phyloP scores from a whole-genome alignment of 2,113 vertebrate genomes.

The Heliornis fulica region DNA sequence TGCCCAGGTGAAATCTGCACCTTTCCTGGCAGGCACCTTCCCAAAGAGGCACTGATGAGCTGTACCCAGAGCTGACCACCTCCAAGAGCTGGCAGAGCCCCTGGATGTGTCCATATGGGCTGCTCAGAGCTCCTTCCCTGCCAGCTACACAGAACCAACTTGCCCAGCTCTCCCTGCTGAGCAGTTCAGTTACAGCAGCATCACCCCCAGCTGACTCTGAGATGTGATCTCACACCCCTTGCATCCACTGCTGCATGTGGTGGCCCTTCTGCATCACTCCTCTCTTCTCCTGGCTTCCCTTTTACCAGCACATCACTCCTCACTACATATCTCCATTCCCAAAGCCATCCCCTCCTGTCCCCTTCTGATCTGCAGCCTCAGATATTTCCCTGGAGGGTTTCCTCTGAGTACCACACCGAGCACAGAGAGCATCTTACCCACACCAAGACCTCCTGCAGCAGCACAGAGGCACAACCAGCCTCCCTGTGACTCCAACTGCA shows the following conservation, averaged over 20 bases:
- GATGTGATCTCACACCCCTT: not conserved
- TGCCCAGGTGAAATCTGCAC: not conserved
- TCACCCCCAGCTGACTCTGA: rapidly evolving
- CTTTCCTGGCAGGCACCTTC: not conserved
- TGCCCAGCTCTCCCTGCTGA: not conserved
- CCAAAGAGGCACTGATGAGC: not conserved
- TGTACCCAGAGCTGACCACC: not conserved
- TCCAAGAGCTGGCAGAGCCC: not conserved
- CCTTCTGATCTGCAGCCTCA: not conserved
- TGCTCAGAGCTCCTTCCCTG: not conserved
- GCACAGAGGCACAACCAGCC: not conserved
- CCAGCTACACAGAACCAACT: not conserved
- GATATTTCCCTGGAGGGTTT: not conserved
- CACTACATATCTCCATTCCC: not conserved
- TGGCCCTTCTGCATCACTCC: not conserved
- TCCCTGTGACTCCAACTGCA: not conserved
- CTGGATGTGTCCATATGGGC: not conserved
- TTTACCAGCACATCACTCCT: not conserved
- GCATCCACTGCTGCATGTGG: not conserved
- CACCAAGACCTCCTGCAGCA: not conserved
- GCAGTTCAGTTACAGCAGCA: not conserved
- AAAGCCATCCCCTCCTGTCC: not conserved
- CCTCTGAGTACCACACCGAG: not conserved
- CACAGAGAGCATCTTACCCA: not conserved
- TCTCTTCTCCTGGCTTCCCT: not conserved